These are phyloP conservation scores for Okamejei kenojei DNA, from an alignment of 2,797 vertebrate genomes.

Conservation along the genomic window DNA sequence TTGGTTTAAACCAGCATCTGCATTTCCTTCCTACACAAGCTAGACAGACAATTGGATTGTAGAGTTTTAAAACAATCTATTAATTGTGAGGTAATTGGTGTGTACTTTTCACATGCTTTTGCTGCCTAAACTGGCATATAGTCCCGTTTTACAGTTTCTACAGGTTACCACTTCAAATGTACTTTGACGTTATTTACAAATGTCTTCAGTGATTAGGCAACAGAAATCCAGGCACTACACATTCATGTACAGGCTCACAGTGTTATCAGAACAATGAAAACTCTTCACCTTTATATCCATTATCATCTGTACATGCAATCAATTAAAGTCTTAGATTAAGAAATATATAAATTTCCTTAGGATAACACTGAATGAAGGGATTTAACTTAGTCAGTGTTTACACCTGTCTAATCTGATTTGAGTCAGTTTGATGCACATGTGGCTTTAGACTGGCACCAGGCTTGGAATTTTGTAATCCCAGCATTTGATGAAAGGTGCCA, in stretches of 20 bases:
- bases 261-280: background rate
- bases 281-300: background rate
- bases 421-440: slow-evolving; percentile 31
- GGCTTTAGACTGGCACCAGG: slow-evolving; percentile 19
- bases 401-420: slow-evolving; percentile 34
- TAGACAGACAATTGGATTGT: too few relatives aligned
- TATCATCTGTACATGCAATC: background rate
- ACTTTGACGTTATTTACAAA: too few relatives aligned
- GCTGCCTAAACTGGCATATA: too few relatives aligned
- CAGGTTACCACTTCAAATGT: too few relatives aligned
- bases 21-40: too few relatives aligned
- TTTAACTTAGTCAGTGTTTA: slow-evolving; percentile 3
- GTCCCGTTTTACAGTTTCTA: too few relatives aligned
- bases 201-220: background rate
- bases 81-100: too few relatives aligned
- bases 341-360: background rate
- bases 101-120: too few relatives aligned
- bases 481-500: slow-evolving; percentile 14
- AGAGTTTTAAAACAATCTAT: too few relatives aligned
- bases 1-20: too few relatives aligned
- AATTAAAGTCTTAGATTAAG: background rate
- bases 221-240: background rate
- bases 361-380: slow-evolving; percentile 16
- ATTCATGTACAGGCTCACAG: background rate
- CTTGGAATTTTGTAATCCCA: slow-evolving; percentile 18